Percentiles rank a stretch among this genome's conserved stretches.
These are phyloP conservation scores for Arenicola marina DNA, from an alignment of 2,888 invertebrate species.

Conservation along the genomic window DNA sequence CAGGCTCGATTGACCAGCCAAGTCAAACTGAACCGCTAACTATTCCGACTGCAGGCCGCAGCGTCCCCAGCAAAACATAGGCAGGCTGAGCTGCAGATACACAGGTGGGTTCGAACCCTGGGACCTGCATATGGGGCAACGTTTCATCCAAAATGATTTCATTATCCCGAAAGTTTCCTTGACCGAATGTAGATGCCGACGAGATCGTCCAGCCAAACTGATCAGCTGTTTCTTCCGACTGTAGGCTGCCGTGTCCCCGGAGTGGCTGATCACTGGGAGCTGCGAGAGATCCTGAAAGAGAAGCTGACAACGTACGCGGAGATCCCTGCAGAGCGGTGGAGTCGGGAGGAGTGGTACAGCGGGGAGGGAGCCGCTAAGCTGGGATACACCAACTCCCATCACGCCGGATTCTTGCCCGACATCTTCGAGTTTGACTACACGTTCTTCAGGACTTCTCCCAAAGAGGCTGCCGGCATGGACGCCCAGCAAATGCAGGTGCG, in stretches of 20 bases:
- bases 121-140: too few relatives aligned
- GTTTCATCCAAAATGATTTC: too few relatives aligned
- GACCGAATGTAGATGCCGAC: too few relatives aligned
- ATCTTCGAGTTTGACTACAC: slow-evolving; percentile 26
- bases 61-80: too few relatives aligned
- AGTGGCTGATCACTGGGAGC: slow-evolving; percentile 7
- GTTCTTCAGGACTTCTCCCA: slow-evolving; percentile 31
- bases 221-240: too few relatives aligned
- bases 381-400: slow-evolving; percentile 14
- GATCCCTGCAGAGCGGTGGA: slow-evolving; percentile 25
- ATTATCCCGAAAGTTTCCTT: too few relatives aligned
- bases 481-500: slow-evolving; percentile 22
- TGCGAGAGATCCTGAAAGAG: slow-evolving; percentile 21
- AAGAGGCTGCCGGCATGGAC: slow-evolving; percentile 29
- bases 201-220: too few relatives aligned
- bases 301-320: slow-evolving; percentile 13
- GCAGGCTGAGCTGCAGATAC: too few relatives aligned
- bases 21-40: too few relatives aligned
- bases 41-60: too few relatives aligned
- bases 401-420: slow-evolving; percentile 10
- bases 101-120: too few relatives aligned
- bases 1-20: too few relatives aligned
- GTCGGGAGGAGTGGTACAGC: slow-evolving; percentile 18
- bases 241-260: slow-evolving; percentile 29
- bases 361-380: slow-evolving; percentile 10